These are phyloP conservation scores for Pterocles gutturalis DNA, from an alignment of 2,113 vertebrate genomes.

Conservation along the genomic window DNA sequence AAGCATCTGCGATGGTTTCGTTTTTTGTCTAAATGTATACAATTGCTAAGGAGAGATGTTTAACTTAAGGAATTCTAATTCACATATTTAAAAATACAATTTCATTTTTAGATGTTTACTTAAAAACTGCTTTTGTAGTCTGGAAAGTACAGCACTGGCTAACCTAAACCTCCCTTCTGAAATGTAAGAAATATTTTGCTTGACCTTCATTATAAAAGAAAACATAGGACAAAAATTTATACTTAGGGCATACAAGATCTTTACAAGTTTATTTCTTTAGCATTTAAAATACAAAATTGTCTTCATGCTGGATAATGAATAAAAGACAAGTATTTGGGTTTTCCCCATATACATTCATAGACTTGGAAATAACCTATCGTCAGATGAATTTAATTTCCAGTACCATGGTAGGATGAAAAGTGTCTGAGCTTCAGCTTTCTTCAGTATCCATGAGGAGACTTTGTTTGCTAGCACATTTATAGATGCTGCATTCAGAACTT, in stretches of 20 bases:
- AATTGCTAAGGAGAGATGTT: conserved; percentile 1
- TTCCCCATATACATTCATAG: conserved; percentile 35
- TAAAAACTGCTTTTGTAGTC: background rate
- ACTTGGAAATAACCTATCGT: background rate
- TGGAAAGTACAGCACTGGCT: background rate
- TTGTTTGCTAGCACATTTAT: background rate
- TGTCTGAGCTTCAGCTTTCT: background rate
- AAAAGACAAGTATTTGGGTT: conserved; percentile 30
- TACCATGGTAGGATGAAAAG: conserved; percentile 69
- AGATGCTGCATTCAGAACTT: background rate
- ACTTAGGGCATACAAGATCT: conserved; percentile 18
- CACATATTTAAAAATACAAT: background rate
- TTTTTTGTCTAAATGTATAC: background rate
- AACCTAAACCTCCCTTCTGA: background rate
- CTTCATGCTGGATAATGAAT: background rate
- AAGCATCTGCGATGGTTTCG: background rate
- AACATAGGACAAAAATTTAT: conserved; percentile 21
- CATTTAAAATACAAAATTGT: conserved; percentile 21
- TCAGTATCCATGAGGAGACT: background rate
- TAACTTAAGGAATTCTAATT: conserved; percentile 4
- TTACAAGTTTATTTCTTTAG: conserved; percentile 62
- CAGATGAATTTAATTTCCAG: conserved; percentile 29
- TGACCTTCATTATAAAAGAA: conserved; percentile 12
- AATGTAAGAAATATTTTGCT: background rate
- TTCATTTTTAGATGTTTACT: background rate